Evolutionary conservation across 1,140 invertebrate genomes (phyloP), one percentile per base, ranked within the genome.

Genomic region (Venturia canescens): DNA sequence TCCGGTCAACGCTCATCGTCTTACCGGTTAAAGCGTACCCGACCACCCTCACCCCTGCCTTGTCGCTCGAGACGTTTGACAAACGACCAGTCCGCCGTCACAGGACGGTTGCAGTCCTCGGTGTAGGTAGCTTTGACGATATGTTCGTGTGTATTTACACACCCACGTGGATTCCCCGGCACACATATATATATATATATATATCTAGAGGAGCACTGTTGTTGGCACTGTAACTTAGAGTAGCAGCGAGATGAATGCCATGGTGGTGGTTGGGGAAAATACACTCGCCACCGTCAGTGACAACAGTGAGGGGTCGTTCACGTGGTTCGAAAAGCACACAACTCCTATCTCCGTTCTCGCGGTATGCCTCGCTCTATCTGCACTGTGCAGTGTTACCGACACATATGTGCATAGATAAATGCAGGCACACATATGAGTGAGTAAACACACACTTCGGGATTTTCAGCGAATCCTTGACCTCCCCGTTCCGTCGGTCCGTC

Each of bases 31-130:
- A 66, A 23, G 60, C 23, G 27, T 27, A 66, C 27, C 34, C 70
- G 6, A 26, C 11, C 38, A 72, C 23, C 38, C 70, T 21, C 29
- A 26, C 21, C 29, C 70, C 26, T 38, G 21, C 70, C 16, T 26
- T 38, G 4, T 50, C 38, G 70, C 38, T 23, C 38, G 70, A 72
- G 70, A 72, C 70, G 38, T 34, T 72, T 72, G 70, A 72, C 70
- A 72, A 72, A 72, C 38, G 70, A 72, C 70, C 70, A 50, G 70
- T 72, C 70, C 15, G 60, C 60, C 11, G 70, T 72, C 38, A 72
- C 70, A 15, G 6, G 21, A n/a, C 23, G 38, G 70, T 23, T 72
- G 70, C 9, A 48, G 38, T 21, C 60, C 23, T 66, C 16, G 60
- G 26, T 66, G 27, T 66, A 66, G 27, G 27, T 44, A 44, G 3